Conservation (phyloP, 1,140 invertebrate species). For the Caenorhabditis inopinata region DNA sequence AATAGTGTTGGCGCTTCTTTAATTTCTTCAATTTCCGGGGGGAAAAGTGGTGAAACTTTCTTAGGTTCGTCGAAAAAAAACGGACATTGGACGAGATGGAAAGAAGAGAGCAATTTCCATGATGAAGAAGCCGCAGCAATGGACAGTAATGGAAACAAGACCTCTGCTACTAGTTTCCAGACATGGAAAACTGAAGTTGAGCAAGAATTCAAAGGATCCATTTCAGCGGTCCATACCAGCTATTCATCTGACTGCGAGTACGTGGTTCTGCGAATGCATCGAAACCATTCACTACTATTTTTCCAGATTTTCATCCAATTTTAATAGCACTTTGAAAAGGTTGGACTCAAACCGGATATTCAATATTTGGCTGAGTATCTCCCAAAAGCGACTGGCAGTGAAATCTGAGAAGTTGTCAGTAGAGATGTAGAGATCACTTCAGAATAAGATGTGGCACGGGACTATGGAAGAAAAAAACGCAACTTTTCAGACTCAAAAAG, state of each 20-base stretch:
- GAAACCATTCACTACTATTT: too few species aligned
- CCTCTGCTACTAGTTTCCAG: too few species aligned
- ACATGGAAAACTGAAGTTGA: too few species aligned
- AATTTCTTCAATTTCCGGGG: neutral
- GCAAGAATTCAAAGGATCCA: too few species aligned
- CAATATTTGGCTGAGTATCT: conserved; percentile 16
- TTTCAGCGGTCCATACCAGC: too few species aligned
- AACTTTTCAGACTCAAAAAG: too few species aligned
- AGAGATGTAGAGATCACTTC: neutral
- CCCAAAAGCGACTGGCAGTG: neutral
- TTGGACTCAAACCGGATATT: conserved; percentile 2
- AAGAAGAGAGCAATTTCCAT: neutral
- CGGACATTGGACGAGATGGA: neutral
- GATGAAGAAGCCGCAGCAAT: neutral
- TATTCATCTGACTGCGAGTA: too few species aligned
- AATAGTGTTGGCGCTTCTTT: neutral
- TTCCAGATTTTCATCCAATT: too few species aligned
- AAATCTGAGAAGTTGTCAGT: neutral
- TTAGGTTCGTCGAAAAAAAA: neutral
- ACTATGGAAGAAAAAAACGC: neutral
- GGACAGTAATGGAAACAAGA: too few species aligned
- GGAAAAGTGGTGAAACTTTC: neutral
- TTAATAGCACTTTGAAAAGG: neutral
- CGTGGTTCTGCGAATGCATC: too few species aligned
- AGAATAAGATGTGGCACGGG: neutral